Evolutionary conservation across 2,888 invertebrate species (phyloP).

Genomic region (Cephus pygmeus): DNA sequence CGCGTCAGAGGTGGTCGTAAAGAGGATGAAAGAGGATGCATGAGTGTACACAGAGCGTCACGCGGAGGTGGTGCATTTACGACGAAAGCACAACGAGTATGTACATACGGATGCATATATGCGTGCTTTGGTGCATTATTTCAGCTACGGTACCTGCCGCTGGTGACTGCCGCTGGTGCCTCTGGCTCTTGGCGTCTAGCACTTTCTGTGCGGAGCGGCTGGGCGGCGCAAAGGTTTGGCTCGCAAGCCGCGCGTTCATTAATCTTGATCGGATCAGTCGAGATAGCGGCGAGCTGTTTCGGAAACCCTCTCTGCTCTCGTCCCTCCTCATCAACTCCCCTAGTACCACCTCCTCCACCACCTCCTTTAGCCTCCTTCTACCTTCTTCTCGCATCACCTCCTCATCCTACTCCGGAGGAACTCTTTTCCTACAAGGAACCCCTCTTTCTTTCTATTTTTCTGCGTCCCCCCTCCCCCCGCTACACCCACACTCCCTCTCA

Average conservation of each 20-base stretch:
- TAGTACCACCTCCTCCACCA: conserved; percentile 27
- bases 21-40: not conserved
- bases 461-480: conserved; percentile 33
- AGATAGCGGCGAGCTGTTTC: conserved; percentile 65
- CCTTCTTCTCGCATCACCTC: conserved; percentile 24
- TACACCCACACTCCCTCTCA: conserved; percentile 30
- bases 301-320: conserved; percentile 59
- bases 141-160: conserved; percentile 34
- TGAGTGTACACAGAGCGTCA: not conserved
- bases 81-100: not conserved
- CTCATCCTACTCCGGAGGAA: conserved; percentile 2
- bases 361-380: conserved; percentile 26
- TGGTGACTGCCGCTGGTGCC: conserved; percentile 13
- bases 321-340: conserved; percentile 48
- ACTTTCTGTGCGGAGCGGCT: conserved; percentile 21
- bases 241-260: conserved; percentile 72
- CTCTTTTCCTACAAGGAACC: conserved; percentile 19
- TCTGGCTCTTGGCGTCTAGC: conserved; percentile 8
- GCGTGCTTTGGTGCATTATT: not conserved
- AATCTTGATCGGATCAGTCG: conserved; percentile 66
- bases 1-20: not conserved
- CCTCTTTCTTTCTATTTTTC: conserved; percentile 22
- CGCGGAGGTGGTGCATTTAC: not conserved
- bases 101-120: not conserved
- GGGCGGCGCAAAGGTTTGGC: conserved; percentile 61